phyloP scores from a whole-genome alignment of 2,888 invertebrate genomes.

The Trachelus iudaicus region DNA sequence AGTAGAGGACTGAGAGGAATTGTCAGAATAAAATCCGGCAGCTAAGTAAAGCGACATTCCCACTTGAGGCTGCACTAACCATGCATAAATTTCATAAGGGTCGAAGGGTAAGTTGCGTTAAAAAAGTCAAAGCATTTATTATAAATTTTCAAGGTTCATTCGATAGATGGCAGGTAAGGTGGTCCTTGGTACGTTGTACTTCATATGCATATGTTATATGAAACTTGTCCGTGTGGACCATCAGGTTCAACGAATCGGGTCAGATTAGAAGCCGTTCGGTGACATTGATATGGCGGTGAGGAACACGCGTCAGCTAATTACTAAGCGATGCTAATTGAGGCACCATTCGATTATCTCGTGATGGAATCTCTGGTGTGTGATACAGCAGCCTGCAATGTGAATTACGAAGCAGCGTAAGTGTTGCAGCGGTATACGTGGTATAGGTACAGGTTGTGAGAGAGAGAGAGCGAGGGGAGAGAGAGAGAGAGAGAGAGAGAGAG shows the following conservation, averaged over 20 bases:
- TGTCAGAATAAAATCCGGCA: too few species aligned
- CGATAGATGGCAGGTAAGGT: background rate
- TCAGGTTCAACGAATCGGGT: background rate
- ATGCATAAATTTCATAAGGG: too few species aligned
- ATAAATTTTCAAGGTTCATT: background rate
- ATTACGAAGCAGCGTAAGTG: slow-evolving; percentile 25
- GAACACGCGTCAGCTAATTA: slow-evolving; percentile 48
- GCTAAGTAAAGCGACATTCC: too few species aligned
- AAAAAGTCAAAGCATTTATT: background rate
- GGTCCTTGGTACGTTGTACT: too few species aligned
- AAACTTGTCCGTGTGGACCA: background rate
- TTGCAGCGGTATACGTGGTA: slow-evolving; percentile 16
- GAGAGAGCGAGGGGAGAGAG: background rate
- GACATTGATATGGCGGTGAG: slow-evolving; percentile 21
- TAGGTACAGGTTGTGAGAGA: background rate
- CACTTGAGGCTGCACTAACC: too few species aligned
- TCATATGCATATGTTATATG: background rate
- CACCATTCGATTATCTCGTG: slow-evolving; percentile 57
- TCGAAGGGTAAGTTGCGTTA: background rate
- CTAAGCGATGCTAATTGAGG: slow-evolving; percentile 57
- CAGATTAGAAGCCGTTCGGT: slow-evolving; percentile 18
- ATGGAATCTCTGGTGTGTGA: slow-evolving; percentile 47
- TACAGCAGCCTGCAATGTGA: slow-evolving; percentile 19
- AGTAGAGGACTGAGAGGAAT: too few species aligned
- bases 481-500: too few species aligned